phyloP scores from a whole-genome alignment of 1,140 invertebrate genomes.

The Druon quercuslanigerum region DNA sequence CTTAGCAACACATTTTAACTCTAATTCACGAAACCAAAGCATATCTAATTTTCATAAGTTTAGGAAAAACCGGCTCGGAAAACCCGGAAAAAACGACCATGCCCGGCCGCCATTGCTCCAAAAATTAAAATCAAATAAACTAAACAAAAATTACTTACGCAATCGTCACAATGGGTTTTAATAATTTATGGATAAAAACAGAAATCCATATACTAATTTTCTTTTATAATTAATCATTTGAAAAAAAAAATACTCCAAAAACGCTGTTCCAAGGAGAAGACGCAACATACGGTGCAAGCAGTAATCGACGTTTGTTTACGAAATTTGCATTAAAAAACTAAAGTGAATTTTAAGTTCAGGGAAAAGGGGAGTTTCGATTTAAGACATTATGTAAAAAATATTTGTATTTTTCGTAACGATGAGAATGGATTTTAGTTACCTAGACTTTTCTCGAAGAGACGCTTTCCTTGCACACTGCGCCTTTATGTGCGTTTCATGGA shows the following conservation, averaged over 20 bases:
- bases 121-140: neutral
- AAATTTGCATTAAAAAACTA: neutral
- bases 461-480: neutral
- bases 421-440: constrained; percentile 16
- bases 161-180: neutral
- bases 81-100: neutral
- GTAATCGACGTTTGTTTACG: too few species aligned
- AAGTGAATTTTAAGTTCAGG: neutral
- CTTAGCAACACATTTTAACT: too few species aligned
- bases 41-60: too few species aligned
- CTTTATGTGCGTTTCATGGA: too few species aligned
- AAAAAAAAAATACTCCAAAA: too few species aligned
- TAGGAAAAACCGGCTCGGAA: neutral
- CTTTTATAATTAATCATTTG: too few species aligned
- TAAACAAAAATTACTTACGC: neutral
- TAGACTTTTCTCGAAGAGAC: constrained; percentile 7
- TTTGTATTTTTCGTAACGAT: neutral
- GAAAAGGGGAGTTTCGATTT: neutral
- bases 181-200: neutral
- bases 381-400: too few species aligned
- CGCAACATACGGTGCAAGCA: too few species aligned
- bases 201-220: too few species aligned
- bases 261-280: too few species aligned
- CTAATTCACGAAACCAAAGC: too few species aligned
- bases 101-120: constrained; percentile 1